Base-by-base conservation (phyloP, 2,113 vertebrate species). In the Maccullochella peelii region DNA sequence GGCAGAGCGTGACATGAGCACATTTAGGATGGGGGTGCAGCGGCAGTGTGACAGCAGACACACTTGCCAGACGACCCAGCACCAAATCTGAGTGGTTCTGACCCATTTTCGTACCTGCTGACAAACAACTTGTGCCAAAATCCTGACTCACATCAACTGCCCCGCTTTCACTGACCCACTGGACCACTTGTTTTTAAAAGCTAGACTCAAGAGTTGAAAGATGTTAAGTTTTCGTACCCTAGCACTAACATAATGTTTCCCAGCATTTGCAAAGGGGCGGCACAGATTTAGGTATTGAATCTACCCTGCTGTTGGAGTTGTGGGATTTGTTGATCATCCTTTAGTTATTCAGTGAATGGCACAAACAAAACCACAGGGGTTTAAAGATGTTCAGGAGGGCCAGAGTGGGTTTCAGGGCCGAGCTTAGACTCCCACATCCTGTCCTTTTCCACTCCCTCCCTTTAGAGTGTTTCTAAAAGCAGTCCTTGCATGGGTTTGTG, bases 1-100 rank as follows among this genome's bases (percentile, higher is more conserved):
- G 93, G 91, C 79, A 16, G 84, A 93, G 90, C 88, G 91, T 95
- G 93, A 95, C 92, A 92, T 88, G 87, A 94, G 88, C 88, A 89
- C 92, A 92, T 94, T 93, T 93, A 78, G 65, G 92, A 80, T 77
- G 85, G 80, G 79, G 83, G 54, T 71, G 80, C 70, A 55, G 82
- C 21, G 50, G 73, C 85, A 71, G 40, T 82, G 84, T 86, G 88
- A 90, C 85, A 92, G 83, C 81, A 90, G 75, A 88, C 88, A 70
- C 82, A 83, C 85, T 86, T 79, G 75, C 77, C 86, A 88, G 84
- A 86, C 68, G 38, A 77, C 72, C 40, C 47, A 73, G 68, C 27
- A 68, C 76, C 6, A 33, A 65, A 79, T 87, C 75, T 55, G 63
- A 79, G 68, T 1, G 8, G 86, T 82, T 86, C 86, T 80, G 81